phyloP scores from a whole-genome alignment of 1,140 invertebrate species.

The Gonioctena quinquepunctata region DNA sequence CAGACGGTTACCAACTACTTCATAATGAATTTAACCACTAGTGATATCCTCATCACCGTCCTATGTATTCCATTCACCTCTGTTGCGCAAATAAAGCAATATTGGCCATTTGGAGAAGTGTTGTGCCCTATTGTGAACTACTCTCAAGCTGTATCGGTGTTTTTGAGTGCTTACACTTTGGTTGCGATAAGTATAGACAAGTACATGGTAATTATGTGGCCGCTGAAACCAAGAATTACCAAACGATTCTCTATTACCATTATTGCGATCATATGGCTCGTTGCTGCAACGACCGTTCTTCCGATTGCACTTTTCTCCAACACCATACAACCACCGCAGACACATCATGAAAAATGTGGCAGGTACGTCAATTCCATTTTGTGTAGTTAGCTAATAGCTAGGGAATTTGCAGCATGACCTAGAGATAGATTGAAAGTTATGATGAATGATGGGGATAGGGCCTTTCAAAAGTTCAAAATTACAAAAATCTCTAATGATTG shows the following conservation, averaged over 20 bases:
- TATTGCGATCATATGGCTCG: slow-evolving; percentile 76
- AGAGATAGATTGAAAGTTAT: too few relatives aligned
- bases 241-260: slow-evolving; percentile 68
- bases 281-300: slow-evolving; percentile 78
- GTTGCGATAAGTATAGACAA: slow-evolving; percentile 85
- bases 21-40: slow-evolving; percentile 82
- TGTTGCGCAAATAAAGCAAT: slow-evolving; percentile 71
- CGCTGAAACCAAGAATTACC: slow-evolving; percentile 77
- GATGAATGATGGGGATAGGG: too few relatives aligned
- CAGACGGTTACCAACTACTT: slow-evolving; percentile 87
- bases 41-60: slow-evolving; percentile 82
- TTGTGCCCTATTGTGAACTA: slow-evolving; percentile 80
- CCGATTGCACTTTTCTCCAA: slow-evolving; percentile 77
- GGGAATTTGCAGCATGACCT: too few relatives aligned
- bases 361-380: too few relatives aligned
- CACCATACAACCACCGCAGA: slow-evolving; percentile 63
- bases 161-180: slow-evolving; percentile 83
- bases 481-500: too few relatives aligned
- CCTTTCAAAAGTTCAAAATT: too few relatives aligned
- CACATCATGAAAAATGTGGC: slow-evolving; percentile 65
- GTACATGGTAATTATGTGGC: slow-evolving; percentile 87
- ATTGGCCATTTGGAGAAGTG: slow-evolving; percentile 82
- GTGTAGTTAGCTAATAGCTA: too few relatives aligned
- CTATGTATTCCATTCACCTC: slow-evolving; percentile 88
- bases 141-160: slow-evolving; percentile 77